Conservation (phyloP, 2,888 invertebrate genomes). For the Anoncus sp. region DNA sequence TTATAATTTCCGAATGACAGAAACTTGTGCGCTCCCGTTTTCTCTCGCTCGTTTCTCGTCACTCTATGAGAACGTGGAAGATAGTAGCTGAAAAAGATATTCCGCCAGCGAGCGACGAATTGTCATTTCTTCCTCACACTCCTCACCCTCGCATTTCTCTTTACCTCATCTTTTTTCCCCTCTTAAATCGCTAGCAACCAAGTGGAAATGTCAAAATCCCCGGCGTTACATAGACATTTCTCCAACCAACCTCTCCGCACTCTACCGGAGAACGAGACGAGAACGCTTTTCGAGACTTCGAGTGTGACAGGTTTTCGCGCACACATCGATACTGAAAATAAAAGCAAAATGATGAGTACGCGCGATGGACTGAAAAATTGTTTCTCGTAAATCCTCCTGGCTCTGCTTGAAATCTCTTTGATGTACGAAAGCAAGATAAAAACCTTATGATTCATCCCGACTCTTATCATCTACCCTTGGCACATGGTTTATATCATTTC, state of each 20-base stretch:
- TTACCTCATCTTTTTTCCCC: constrained; percentile 19
- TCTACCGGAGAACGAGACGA: constrained; percentile 36
- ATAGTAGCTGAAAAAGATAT: constrained; percentile 18
- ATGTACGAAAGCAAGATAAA: not conserved
- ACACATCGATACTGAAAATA: constrained; percentile 27
- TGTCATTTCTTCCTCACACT: constrained; percentile 4
- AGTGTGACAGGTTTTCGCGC: constrained; percentile 25
- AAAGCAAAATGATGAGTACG: not conserved
- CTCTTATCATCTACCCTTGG: no score
- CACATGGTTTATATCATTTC: not conserved
- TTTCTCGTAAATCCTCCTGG: constrained; percentile 8
- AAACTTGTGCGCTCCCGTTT: not conserved
- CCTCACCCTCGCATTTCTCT: constrained; percentile 18
- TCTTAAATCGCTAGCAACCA: constrained; percentile 47
- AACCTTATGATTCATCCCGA: not conserved
- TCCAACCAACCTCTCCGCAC: not conserved
- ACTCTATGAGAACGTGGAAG: not conserved
- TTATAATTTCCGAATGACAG: constrained; percentile 29
- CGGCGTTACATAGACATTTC: not conserved
- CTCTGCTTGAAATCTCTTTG: not conserved
- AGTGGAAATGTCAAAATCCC: constrained; percentile 36
- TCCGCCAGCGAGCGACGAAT: constrained; percentile 12
- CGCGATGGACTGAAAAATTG: not conserved
- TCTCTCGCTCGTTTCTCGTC: not conserved
- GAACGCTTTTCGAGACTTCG: constrained; percentile 41